Evolutionary conservation across 2,113 vertebrate genomes (phyloP).

Genomic region (Lepisosteus osseus): DNA sequence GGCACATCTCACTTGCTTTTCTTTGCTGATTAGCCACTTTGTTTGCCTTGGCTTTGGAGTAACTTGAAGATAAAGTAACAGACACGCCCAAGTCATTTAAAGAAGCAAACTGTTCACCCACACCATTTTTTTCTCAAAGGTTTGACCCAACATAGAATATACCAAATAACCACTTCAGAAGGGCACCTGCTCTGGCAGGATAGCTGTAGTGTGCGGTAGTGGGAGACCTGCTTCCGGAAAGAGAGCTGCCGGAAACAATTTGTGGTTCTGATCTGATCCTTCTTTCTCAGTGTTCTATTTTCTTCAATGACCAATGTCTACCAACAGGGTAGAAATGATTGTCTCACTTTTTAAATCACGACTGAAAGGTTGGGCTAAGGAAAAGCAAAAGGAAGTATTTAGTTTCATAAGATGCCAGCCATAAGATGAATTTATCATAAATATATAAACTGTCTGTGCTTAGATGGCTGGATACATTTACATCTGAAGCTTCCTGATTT

Average conservation of each 20-base stretch:
- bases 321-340: neutral
- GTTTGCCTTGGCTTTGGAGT: neutral
- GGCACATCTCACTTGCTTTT: neutral
- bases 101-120: conserved; percentile 5
- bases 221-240: conserved; percentile 18
- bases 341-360: no score
- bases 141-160: neutral
- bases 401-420: no score
- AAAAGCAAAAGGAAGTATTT: no score
- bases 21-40: neutral
- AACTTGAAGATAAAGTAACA: conserved; percentile 5
- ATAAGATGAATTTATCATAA: no score
- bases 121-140: neutral
- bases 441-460: no score
- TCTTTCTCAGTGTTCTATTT: neutral
- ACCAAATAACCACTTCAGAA: conserved; percentile 17
- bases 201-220: neutral
- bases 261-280: conserved; percentile 25
- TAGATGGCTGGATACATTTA: no score
- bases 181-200: conserved; percentile 18
- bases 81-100: neutral
- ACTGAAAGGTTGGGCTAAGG: no score
- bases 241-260: conserved; percentile 24
- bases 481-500: no score
- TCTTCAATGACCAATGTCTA: neutral